Base-by-base conservation (phyloP, 1,140 invertebrate genomes). In the Meteorus sp. region DNA sequence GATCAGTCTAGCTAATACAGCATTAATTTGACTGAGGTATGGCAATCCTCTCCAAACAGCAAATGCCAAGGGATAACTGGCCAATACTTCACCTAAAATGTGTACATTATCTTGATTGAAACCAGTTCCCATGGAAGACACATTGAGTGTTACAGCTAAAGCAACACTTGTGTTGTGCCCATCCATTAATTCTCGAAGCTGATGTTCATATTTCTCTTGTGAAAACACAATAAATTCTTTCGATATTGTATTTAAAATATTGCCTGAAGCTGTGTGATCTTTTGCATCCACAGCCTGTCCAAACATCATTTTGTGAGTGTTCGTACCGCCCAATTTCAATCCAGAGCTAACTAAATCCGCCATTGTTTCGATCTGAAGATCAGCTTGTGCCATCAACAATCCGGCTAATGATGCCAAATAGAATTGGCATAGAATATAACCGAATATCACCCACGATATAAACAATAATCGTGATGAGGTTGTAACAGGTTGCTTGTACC, bases 341-440 rank as follows among this genome's bases (percentile, higher is more conserved):
- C 50, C 39, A 0, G 63, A 65, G 11, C 54, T 29, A 3, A 56
- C 60, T 3, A 65, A 23, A 17, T 65, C 59, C 13, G 29, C 15
- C 29, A 65, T 45, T 2, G 52, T 65, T 17, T 61, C 47, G 6
- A 62, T 61, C 15, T 59, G 56, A 5, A 41, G 2, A 17, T 66
- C 61, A 0, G 70, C 63, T 0, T 57, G 63, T 6, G 69, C 68
- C n/a, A 76, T 65, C 20, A 78, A 57, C 29, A 72, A 66, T 13
- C 73, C 71, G 0, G 76, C 68, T 22, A 78, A 50, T 0, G 75
- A 70, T 7, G 73, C 74, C 2, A 77, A 54, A 50, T 77, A 77
- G 27, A 69, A 63, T 33, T 78, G 74, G 11, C 66, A 61, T 0
- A 78, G 41, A n/a, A 77, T 65, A 23, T 70, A 71, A 2, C 75